A percentile compares a stretch with the other conserved stretches of the same genome.
Conservation (phyloP, 2,797 vertebrate species). For the Agapornis canus region DNA sequence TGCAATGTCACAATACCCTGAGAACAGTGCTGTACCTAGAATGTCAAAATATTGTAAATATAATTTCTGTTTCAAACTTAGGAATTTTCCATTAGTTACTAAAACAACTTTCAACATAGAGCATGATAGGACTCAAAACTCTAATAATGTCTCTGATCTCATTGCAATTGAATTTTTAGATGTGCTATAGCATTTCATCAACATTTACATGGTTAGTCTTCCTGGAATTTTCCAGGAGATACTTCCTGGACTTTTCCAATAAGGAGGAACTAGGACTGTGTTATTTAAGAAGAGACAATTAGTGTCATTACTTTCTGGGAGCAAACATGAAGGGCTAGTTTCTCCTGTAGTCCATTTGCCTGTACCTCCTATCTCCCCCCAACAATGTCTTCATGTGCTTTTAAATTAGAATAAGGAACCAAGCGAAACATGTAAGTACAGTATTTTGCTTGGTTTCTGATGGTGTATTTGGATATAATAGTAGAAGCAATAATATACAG, state of each 20-base stretch:
- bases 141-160: neutral
- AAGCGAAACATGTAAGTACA: neutral
- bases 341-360: neutral
- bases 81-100: neutral
- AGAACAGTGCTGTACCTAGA: neutral
- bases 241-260: neutral
- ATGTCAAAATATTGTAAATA: neutral
- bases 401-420: neutral
- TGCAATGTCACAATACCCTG: neutral
- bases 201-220: neutral
- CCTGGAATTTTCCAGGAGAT: neutral
- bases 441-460: neutral
- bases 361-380: neutral
- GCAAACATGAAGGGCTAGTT: neutral
- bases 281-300: neutral
- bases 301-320: neutral
- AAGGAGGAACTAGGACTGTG: neutral
- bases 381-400: neutral
- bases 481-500: neutral
- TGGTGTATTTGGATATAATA: neutral
- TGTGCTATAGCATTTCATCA: neutral
- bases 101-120: neutral
- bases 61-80: neutral
- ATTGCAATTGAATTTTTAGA: neutral
- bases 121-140: neutral